Evolutionary conservation across 2,113 vertebrate species (phyloP).

Genomic region (Capreolus pygargus): DNA sequence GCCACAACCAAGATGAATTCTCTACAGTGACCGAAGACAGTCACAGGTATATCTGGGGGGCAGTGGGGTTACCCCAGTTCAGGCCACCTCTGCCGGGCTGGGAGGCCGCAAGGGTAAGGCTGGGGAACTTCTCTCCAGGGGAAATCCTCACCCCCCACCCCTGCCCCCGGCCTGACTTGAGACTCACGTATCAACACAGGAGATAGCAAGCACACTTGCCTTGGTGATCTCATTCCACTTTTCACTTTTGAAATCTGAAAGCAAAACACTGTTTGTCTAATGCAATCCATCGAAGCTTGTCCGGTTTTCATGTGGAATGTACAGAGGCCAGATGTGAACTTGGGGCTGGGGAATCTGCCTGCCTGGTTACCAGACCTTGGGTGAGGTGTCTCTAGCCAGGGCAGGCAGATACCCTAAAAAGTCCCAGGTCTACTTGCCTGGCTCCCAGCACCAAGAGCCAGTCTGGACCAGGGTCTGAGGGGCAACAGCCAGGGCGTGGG

Average conservation of each 20-base stretch:
- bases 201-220: neutral
- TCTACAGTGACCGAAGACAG: neutral
- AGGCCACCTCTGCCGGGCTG: neutral
- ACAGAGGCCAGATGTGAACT: neutral
- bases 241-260: neutral
- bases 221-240: neutral
- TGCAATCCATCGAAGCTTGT: neutral
- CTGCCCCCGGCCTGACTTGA: neutral
- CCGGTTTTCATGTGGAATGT: neutral
- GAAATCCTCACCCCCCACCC: neutral
- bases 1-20: neutral
- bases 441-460: neutral
- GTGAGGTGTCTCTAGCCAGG: neutral
- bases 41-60: neutral
- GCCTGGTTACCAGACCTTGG: neutral
- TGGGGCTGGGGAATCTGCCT: neutral
- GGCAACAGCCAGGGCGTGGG: rapidly evolving
- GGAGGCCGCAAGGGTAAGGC: neutral
- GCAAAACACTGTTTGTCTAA: neutral
- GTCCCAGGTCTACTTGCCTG: neutral
- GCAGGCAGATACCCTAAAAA: neutral
- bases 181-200: neutral
- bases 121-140: neutral
- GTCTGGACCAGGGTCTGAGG: neutral
- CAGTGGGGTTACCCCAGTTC: neutral